Conservation (phyloP, 1,140 invertebrate species). For the Adoxophyes honmai region DNA sequence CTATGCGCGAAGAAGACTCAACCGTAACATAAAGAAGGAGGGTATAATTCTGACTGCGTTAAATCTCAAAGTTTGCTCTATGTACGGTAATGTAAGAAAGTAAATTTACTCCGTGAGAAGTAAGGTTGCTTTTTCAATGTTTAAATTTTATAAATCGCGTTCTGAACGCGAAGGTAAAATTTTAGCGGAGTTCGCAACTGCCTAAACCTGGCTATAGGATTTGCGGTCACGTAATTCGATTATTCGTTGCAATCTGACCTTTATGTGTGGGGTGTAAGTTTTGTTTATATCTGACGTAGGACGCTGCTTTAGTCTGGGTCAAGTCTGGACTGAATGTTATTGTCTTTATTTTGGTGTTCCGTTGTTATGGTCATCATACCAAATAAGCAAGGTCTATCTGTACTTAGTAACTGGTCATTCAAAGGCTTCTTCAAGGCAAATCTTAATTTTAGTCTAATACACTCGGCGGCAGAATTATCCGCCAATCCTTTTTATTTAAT, state of each 20-base stretch:
- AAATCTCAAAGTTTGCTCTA: neutral
- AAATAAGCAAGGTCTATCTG: too few species aligned
- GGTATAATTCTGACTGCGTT: too few species aligned
- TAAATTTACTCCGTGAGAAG: neutral
- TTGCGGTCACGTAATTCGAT: conserved; percentile 8
- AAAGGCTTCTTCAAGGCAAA: too few species aligned
- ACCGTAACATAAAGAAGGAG: conserved; percentile 20
- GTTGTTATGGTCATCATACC: neutral
- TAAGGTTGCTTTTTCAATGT: neutral
- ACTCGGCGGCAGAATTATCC: too few species aligned
- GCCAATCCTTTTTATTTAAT: too few species aligned
- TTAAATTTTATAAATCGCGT: neutral
- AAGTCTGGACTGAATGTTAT: conserved; percentile 10
- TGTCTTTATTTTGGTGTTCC: conserved; percentile 11
- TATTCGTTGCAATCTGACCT: neutral
- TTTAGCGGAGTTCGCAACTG: conserved; percentile 3
- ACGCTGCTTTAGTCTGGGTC: conserved; percentile 12
- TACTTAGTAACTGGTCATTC: too few species aligned
- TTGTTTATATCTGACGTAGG: neutral
- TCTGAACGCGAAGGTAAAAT: conserved; percentile 1
- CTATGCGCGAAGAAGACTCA: conserved; percentile 18
- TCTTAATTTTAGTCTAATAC: too few species aligned
- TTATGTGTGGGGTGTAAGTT: neutral
- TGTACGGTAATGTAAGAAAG: neutral
- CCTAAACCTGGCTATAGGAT: neutral